These are phyloP conservation scores for Stegastes partitus DNA, from an alignment of 2,113 vertebrate species.

Conservation along the genomic window DNA sequence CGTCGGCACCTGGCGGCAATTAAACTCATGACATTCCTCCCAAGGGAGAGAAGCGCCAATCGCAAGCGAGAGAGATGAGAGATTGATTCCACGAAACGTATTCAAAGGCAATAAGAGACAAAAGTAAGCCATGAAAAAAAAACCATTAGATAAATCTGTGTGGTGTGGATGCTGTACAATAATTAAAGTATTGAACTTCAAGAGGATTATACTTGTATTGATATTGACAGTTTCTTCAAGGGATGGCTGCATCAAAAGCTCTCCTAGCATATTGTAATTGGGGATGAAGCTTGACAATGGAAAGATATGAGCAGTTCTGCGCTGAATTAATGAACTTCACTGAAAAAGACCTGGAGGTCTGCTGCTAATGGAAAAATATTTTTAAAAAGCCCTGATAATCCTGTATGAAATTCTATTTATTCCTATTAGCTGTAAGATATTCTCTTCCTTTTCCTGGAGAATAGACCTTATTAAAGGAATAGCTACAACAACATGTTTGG, in stretches of 20 bases:
- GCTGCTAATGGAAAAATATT: neutral
- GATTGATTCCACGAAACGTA: conserved; percentile 35
- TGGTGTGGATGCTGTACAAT: conserved; percentile 24
- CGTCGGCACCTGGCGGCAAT: conserved; percentile 77
- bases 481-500: no score
- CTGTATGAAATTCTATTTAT: conserved; percentile 1
- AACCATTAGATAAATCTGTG: conserved; percentile 3
- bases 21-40: conserved; percentile 68
- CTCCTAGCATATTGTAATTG: conserved; percentile 30
- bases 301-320: conserved; percentile 23
- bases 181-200: conserved; percentile 43
- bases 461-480: neutral
- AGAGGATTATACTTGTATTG: conserved; percentile 46
- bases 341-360: conserved; percentile 11
- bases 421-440: conserved; percentile 2
- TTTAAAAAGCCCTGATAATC: conserved; percentile 2
- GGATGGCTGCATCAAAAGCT: conserved; percentile 35
- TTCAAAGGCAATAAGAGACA: conserved; percentile 49
- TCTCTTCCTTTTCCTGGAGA: neutral
- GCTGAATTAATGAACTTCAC: conserved; percentile 41
- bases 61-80: conserved; percentile 3
- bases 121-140: conserved; percentile 4
- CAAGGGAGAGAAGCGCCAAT: conserved; percentile 32
- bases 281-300: conserved; percentile 44
- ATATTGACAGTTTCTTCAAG: conserved; percentile 57